Percentiles rank a stretch among this genome's conserved stretches.
Evolutionary conservation across 2,797 vertebrate genomes (phyloP).

Genomic region (Coilia nasus): DNA sequence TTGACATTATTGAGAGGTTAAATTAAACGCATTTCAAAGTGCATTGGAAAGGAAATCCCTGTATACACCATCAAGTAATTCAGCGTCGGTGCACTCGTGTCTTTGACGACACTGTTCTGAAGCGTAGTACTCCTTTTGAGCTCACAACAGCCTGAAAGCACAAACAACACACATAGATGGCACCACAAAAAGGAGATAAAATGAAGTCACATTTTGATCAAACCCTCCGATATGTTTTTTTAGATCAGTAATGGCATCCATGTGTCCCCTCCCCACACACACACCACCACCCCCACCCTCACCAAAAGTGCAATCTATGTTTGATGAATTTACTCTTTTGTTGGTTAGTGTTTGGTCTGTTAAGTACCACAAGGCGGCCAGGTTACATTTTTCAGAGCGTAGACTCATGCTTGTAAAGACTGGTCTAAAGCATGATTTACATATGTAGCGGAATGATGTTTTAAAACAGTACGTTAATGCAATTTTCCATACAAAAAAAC

Average conservation of each 20-base stretch:
- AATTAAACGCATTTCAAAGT: constrained; percentile 67
- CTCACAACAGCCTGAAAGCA: background rate
- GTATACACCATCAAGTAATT: constrained; percentile 49
- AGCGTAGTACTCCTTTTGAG: background rate
- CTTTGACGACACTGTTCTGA: background rate
- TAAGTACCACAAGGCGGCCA: constrained; percentile 61
- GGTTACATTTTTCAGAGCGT: constrained; percentile 65
- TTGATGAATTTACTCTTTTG: constrained; percentile 60
- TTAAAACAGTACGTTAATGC: constrained; percentile 66
- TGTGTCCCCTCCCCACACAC: too few species aligned
- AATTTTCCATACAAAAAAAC: constrained; percentile 69
- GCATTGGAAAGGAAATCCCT: constrained; percentile 65
- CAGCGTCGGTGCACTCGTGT: background rate
- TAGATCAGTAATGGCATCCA: background rate
- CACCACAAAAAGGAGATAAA: constrained; percentile 21
- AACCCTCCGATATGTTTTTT: background rate
- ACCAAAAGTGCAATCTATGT: constrained; percentile 67
- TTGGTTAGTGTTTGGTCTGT: constrained; percentile 57
- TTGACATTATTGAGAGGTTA: constrained; percentile 46
- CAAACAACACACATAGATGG: constrained; percentile 30
- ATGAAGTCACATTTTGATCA: background rate
- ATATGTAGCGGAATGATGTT: constrained; percentile 64
- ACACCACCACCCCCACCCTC: constrained; percentile 28
- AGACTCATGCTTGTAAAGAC: constrained; percentile 74
- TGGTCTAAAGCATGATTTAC: constrained; percentile 71